Base-by-base conservation (phyloP, 2,113 vertebrate genomes). In the Lepus americanus region DNA sequence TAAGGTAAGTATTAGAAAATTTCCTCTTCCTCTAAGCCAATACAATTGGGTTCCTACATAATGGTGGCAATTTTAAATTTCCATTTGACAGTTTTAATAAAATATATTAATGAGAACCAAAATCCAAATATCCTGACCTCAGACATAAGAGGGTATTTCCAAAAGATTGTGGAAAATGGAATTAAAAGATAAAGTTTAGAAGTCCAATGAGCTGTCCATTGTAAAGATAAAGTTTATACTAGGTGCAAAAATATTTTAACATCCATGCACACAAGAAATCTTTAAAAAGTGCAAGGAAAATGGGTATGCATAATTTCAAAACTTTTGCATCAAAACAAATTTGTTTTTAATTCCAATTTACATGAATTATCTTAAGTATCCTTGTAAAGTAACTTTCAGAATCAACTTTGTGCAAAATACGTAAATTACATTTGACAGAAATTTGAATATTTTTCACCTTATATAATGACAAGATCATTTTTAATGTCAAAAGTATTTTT, bases 401-500 rank as follows among this genome's bases (percentile, higher is more conserved):
- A 95, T 63, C 44, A 70, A 59, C 95, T 94, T 80, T 53, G 55
- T 64, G 82, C 33, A 83, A 96, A 84, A 90, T 4, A 20, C 67
- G 11, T 27, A 70, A 94, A 85, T 39, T 87, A 78, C 49, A 91
- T 20, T 61, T 87, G 31, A 95, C 96, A 93, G 33, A 87, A 92
- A 89, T 63, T 14, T 72, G n/a, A 82, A 82, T 29, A 16, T 73
- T 78, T 29, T 74, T 93, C 39, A 91, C 44, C 63, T 66, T 63
- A 89, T 12, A 59, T 36, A 81, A 87, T 74, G 23, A 81, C 36
- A 89, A 51, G 44, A 81, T 53, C 39, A 94, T 72, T 94, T 90
- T 95, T 89, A 96, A 94, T 64, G 25, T 8, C 27, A 11, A 82
- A 95, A 91, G 31, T n/a, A 88, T 70, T n/a, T 89, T 96, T 95